These are phyloP conservation scores for Philhelius pedissequus DNA, from an alignment of 2,888 invertebrate genomes.

Conservation along the genomic window DNA sequence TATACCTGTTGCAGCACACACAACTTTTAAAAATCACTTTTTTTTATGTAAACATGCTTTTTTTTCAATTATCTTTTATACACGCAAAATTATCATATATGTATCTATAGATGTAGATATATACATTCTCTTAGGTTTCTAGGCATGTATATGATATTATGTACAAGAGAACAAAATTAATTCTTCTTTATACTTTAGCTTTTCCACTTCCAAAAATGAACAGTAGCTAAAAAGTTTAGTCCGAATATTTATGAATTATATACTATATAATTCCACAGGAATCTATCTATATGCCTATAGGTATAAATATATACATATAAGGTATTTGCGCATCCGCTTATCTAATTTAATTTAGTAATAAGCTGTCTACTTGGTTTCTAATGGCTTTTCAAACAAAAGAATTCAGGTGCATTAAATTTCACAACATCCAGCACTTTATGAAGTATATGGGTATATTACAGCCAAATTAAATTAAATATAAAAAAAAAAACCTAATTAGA, in stretches of 20 bases:
- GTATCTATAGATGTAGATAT: slow-evolving; percentile 8
- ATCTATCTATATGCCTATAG: background rate
- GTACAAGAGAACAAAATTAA: slow-evolving; percentile 3
- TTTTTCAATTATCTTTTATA: slow-evolving; percentile 29
- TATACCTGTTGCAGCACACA: slow-evolving; percentile 63
- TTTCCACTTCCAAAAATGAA: slow-evolving; percentile 7
- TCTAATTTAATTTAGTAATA: slow-evolving; percentile 45
- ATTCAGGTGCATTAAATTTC: slow-evolving; percentile 48
- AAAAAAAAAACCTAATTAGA: slow-evolving; percentile 43
- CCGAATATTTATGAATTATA: slow-evolving; percentile 29
- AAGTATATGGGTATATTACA: background rate
- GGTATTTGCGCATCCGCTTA: slow-evolving; percentile 55
- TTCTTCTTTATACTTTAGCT: slow-evolving; percentile 19
- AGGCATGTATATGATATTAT: background rate
- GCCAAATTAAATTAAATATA: slow-evolving; percentile 1
- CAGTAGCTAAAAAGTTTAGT: slow-evolving; percentile 9
- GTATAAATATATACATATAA: slow-evolving; percentile 9
- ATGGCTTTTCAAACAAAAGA: slow-evolving; percentile 22
- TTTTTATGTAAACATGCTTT: slow-evolving; percentile 42
- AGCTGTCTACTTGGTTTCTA: background rate
- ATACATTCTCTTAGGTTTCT: background rate
- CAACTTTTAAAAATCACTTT: slow-evolving; percentile 42
- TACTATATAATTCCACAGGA: slow-evolving; percentile 21
- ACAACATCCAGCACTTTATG: slow-evolving; percentile 45
- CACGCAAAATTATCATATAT: slow-evolving; percentile 23